Evolutionary conservation across 2,888 invertebrate species (phyloP), one percentile per base, ranked within the genome.

Genomic region (Pandemis heparana): DNA sequence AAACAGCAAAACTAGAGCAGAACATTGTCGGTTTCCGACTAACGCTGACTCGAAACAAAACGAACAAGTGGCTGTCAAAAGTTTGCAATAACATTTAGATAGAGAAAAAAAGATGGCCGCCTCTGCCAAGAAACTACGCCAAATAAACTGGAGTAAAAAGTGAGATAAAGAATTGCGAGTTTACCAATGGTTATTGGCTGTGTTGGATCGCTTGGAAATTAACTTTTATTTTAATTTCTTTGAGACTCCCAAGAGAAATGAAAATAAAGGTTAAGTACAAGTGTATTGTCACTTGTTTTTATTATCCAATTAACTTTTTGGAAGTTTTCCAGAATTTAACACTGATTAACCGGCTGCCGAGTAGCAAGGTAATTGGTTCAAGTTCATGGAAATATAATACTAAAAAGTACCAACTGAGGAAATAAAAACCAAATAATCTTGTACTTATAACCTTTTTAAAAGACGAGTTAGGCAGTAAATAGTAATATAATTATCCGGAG

Each of bases 31-130:
- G 51, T 16, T 16, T 61, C 39, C 60, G 16, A 70, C 60, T 65
- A 65, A 48, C 32, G 63, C 60, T 67, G 72, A 64, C 59, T 48
- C 46, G 59, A 64, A 69, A 73, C 59, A 73, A 69, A 73, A 67
- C 56, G 69, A 65, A 32, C 70, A 79, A 82, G 78, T 79, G 79
- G 66, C 78, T 79, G 79, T 81, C 81, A 78, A 80, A 80, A 81
- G 68, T 83, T 80, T 62, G 77, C 56, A 66, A 75, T 77, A 78
- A 78, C 77, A 77, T 78, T 73, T 75, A 81, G 81, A 81, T 81
- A 80, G 79, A 79, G 80, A 72, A 79, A 78, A 80, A 79, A 77
- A 74, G 75, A 72, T 71, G 73, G 72, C 75, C 64, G 64, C 41
- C 51, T 62, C 51, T 71, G 78, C 78, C 77, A 79, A 76, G 74